Base-by-base conservation (phyloP, 2,797 vertebrate genomes). In the Taenioides sp. region DNA sequence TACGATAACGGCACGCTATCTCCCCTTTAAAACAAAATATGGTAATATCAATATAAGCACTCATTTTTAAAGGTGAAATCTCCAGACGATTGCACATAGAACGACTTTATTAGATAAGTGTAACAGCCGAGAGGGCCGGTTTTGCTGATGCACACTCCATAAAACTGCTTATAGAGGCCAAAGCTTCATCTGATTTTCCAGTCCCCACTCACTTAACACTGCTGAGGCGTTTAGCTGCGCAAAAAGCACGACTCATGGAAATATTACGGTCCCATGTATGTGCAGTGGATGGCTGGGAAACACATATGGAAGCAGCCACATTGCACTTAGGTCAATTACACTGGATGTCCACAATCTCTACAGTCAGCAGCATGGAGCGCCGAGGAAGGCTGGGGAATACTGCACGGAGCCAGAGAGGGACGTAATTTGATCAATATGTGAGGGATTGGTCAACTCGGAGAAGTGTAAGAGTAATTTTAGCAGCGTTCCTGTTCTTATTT, bases 221-320 rank as follows among this genome's bases (percentile, higher is more conserved):
- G 68, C 79, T 79, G 79, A 78, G 68, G 81, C 79, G 76, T 83
- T 88, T 80, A 83, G 84, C 72, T 66, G 69, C 61, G 67, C 18
- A 75, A 81, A 84, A 87, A 10, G 49, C 64, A 75, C 57, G 69
- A 87, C 73, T 84, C 85, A 80, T 75, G 71, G 72, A 76, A 75
- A 79, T 71, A 23, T 67, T 31, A 75, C 65, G 54, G 78, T 63
- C 22, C 57, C 14, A 76, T 37, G 49, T 70, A 69, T 79, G 64
- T 67, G 65, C 69, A 65, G 54, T 73, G 65, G 23, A 43, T 49
- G 11, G 9, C 47, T 81, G 71, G 60, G 71, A 73, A 22, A 79
- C 64, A 71, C 25, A 64, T 12, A 70, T 18, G 65, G 54, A 72
- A 58, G 79, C 73, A 3, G 25, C 25, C 14, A 7, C 20, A 4